Percentiles rank a stretch among this genome's conserved stretches.
phyloP scores from a whole-genome alignment of 2,113 vertebrate species.

The Tetrax tetrax region DNA sequence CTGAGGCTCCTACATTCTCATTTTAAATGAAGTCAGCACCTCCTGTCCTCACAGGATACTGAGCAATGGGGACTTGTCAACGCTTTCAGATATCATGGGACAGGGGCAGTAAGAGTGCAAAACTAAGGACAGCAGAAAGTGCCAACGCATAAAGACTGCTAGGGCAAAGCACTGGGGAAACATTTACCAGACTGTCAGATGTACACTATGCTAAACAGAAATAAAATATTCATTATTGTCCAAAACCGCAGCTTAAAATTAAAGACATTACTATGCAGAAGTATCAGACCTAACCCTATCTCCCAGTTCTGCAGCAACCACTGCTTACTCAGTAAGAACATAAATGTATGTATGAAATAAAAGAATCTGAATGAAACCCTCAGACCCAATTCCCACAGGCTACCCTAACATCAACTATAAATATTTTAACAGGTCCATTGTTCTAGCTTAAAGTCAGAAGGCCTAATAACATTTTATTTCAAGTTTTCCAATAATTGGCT shows the following conservation, averaged over 20 bases:
- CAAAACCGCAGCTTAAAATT: background rate
- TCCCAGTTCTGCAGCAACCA: background rate
- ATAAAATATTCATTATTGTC: background rate
- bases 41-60: background rate
- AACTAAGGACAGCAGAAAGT: background rate
- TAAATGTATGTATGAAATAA: background rate
- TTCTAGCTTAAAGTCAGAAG: slow-evolving; percentile 1
- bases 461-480: background rate
- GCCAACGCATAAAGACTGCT: background rate
- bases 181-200: background rate
- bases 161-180: background rate
- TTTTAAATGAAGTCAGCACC: background rate
- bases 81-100: background rate
- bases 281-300: background rate
- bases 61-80: background rate
- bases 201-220: background rate
- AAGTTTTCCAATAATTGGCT: background rate
- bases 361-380: background rate
- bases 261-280: background rate
- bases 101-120: background rate
- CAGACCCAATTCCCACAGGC: background rate
- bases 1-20: background rate
- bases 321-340: background rate
- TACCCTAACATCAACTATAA: background rate
- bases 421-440: background rate